Evolutionary conservation across 2,888 invertebrate genomes (phyloP).

Genomic region (Therioaphis trifolii): DNA sequence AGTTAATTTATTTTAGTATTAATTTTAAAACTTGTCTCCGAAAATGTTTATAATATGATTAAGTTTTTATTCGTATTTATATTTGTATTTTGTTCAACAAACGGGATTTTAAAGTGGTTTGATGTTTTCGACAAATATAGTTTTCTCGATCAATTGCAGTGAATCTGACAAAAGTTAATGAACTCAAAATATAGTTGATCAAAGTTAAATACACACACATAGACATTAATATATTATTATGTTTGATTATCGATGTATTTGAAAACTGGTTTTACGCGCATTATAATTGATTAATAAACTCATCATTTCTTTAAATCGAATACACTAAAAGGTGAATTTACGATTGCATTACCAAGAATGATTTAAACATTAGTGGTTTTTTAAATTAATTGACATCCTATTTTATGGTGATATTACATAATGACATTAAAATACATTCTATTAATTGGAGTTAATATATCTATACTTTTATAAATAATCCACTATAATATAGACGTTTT

Average conservation of each 20-base stretch:
- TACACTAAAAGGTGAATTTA: not conserved
- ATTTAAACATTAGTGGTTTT: constrained; percentile 1
- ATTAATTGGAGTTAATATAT: not conserved
- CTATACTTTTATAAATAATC: not conserved
- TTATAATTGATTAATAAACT: constrained; percentile 43
- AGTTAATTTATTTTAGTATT: no score
- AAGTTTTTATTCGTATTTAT: not conserved
- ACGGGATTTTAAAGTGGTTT: constrained; percentile 6
- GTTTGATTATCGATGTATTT: not conserved
- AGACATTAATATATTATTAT: not conserved
- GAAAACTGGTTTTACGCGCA: constrained; percentile 30
- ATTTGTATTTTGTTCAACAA: not conserved
- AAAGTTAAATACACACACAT: not conserved
- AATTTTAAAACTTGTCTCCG: constrained; percentile 15
- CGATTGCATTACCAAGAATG: not conserved
- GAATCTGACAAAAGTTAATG: constrained; percentile 5
- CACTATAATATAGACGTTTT: no score
- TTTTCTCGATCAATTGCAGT: constrained; percentile 32
- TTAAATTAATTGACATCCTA: not conserved
- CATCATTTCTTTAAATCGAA: constrained; percentile 24
- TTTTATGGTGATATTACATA: not conserved
- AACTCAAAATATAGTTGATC: constrained; percentile 15
- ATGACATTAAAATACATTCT: not conserved
- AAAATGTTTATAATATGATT: not conserved
- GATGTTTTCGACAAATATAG: constrained; percentile 19